A percentile compares a stretch with the other conserved stretches of the same genome.
These are phyloP conservation scores for Andrena trimmerana DNA, from an alignment of 2,888 invertebrate species.

Conservation along the genomic window DNA sequence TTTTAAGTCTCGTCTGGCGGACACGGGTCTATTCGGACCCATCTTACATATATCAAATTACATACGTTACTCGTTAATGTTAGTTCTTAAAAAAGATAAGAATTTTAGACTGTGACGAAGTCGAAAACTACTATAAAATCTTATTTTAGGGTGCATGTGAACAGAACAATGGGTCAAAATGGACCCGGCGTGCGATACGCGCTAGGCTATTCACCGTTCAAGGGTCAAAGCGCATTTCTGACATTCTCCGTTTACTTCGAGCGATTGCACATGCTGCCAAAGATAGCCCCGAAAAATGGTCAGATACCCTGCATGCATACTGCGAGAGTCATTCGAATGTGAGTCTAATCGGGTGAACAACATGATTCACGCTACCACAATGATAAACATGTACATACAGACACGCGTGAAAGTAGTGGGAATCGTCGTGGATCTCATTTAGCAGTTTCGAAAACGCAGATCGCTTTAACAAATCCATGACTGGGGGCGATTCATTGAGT, in stretches of 20 bases:
- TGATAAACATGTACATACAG: conserved; percentile 52
- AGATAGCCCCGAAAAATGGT: background rate
- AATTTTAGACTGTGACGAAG: too few relatives aligned
- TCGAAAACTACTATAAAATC: too few relatives aligned
- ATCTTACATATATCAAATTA: too few relatives aligned
- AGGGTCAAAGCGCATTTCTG: background rate
- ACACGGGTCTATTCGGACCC: too few relatives aligned
- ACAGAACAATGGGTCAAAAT: too few relatives aligned
- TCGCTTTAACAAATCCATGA: conserved; percentile 71
- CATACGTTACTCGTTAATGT: too few relatives aligned
- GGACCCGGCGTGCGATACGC: too few relatives aligned
- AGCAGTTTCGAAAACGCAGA: conserved; percentile 52
- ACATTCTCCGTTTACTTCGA: background rate
- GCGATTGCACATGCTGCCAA: background rate
- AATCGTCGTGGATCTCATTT: conserved; percentile 37
- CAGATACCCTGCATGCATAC: conserved; percentile 22
- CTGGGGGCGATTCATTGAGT: conserved; percentile 59
- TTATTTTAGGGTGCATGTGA: too few relatives aligned
- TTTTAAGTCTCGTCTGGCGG: too few relatives aligned
- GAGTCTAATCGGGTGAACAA: conserved; percentile 53
- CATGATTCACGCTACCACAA: conserved; percentile 51
- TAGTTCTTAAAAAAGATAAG: too few relatives aligned
- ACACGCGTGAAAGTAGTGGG: conserved; percentile 19
- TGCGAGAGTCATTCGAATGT: conserved; percentile 59
- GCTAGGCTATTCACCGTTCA: too few relatives aligned